phyloP scores from a whole-genome alignment of 2,113 vertebrate species.

The Macquaria ambigua region DNA sequence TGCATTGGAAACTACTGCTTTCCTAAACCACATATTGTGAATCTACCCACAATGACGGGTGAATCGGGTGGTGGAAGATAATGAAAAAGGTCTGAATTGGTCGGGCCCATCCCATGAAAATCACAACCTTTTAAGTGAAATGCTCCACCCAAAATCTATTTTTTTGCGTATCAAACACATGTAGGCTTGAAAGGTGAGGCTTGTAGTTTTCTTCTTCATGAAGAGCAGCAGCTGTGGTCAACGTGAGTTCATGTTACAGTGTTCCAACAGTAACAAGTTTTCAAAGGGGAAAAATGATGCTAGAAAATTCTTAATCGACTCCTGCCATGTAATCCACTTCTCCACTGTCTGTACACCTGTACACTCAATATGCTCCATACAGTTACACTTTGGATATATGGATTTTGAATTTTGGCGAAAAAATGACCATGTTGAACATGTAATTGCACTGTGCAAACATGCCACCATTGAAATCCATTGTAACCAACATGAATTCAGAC shows the following conservation, averaged over 20 bases:
- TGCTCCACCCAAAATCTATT: conserved; percentile 29
- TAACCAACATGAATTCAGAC: conserved; percentile 19
- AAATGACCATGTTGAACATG: neutral
- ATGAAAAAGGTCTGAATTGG: conserved; percentile 51
- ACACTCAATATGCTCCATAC: neutral
- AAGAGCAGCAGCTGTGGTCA: conserved; percentile 24
- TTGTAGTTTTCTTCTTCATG: conserved; percentile 36
- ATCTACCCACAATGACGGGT: conserved; percentile 20
- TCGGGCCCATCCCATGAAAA: conserved; percentile 58
- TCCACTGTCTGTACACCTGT: neutral
- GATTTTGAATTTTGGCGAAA: conserved; percentile 2
- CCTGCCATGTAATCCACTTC: neutral
- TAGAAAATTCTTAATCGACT: neutral
- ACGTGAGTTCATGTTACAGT: conserved; percentile 3
- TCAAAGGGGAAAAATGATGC: neutral
- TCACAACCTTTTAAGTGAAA: conserved; percentile 40
- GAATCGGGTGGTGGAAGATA: conserved; percentile 27
- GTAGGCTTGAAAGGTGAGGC: conserved; percentile 22
- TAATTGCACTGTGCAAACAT: neutral
- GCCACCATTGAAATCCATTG: conserved; percentile 3
- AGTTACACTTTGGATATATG: neutral
- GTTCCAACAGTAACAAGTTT: neutral
- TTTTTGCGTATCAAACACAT: conserved; percentile 32
- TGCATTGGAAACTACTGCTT: conserved; percentile 36
- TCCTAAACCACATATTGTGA: conserved; percentile 33